phyloP scores from a whole-genome alignment of 2,797 vertebrate species.

The Spinus olivaceus region DNA sequence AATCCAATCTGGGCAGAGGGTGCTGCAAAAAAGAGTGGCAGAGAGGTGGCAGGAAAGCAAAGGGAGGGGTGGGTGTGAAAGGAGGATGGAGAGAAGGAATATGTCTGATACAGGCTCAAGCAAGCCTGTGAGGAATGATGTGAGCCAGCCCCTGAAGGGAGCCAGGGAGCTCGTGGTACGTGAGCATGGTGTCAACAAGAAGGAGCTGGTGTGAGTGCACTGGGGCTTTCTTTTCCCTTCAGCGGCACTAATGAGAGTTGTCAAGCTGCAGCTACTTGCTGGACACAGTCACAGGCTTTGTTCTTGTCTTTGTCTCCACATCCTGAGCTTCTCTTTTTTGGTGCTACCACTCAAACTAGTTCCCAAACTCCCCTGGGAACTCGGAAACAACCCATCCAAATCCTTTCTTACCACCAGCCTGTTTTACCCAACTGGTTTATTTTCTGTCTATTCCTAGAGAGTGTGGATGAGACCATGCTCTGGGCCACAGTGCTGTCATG shows the following conservation, averaged over 20 bases:
- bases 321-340: background rate
- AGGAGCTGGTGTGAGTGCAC: background rate
- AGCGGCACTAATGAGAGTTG: background rate
- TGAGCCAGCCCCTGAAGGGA: background rate
- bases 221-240: background rate
- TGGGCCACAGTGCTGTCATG: background rate
- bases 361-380: background rate
- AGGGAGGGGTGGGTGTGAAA: background rate
- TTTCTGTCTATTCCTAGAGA: background rate
- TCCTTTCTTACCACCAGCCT: background rate
- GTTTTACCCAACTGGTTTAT: background rate
- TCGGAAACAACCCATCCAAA: background rate
- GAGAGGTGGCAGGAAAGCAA: background rate
- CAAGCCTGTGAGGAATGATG: background rate
- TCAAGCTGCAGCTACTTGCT: background rate
- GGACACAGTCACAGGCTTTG: background rate
- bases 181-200: background rate
- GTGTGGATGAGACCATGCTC: background rate
- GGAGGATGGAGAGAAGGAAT: background rate
- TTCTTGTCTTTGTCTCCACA: background rate
- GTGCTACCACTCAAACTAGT: background rate
- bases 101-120: background rate
- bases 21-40: background rate
- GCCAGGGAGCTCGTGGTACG: background rate
- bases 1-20: background rate